These are phyloP conservation scores for Labrus mixtus DNA, from an alignment of 2,113 vertebrate species.

Conservation along the genomic window DNA sequence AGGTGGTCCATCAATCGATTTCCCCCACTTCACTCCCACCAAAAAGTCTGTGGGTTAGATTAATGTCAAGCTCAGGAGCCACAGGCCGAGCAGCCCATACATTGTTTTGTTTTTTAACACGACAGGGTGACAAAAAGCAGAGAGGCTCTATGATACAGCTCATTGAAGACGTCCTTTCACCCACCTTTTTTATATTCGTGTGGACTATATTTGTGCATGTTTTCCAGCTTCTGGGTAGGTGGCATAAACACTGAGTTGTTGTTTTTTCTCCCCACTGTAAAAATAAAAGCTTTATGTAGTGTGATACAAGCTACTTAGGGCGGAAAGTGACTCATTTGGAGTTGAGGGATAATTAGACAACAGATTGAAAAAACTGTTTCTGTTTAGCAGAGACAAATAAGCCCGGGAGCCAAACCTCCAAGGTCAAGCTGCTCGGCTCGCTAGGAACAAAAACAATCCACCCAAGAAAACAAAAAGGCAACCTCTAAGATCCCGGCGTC, in stretches of 20 bases:
- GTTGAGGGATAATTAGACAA: conserved; percentile 64
- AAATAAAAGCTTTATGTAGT: conserved; percentile 45
- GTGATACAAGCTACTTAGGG: conserved; percentile 28
- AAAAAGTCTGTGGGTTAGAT: conserved; percentile 70
- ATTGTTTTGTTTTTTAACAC: conserved; percentile 32
- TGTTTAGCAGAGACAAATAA: conserved; percentile 64
- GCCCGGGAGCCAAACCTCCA: conserved; percentile 59
- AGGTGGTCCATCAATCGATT: conserved; percentile 82
- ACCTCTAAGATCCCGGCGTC: conserved; percentile 35
- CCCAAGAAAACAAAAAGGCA: conserved; percentile 42
- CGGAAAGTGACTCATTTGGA: conserved; percentile 61
- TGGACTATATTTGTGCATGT: conserved; percentile 32
- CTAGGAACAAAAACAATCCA: conserved; percentile 45
- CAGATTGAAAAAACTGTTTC: conserved; percentile 63
- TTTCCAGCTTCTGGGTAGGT: conserved; percentile 48
- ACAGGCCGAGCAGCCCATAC: conserved; percentile 49
- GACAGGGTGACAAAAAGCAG: conserved; percentile 48
- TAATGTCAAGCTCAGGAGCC: conserved; percentile 75
- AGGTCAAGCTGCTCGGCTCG: conserved; percentile 54
- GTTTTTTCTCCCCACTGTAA: conserved; percentile 1
- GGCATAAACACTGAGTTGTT: conserved; percentile 31
- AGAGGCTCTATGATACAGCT: conserved; percentile 38
- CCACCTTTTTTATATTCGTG: not conserved
- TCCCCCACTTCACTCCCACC: conserved; percentile 63
- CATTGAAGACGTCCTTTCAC: conserved; percentile 35